Evolutionary conservation across 1,140 invertebrate genomes (phyloP), one percentile per base, ranked within the genome.

Genomic region (Euura lappo): DNA sequence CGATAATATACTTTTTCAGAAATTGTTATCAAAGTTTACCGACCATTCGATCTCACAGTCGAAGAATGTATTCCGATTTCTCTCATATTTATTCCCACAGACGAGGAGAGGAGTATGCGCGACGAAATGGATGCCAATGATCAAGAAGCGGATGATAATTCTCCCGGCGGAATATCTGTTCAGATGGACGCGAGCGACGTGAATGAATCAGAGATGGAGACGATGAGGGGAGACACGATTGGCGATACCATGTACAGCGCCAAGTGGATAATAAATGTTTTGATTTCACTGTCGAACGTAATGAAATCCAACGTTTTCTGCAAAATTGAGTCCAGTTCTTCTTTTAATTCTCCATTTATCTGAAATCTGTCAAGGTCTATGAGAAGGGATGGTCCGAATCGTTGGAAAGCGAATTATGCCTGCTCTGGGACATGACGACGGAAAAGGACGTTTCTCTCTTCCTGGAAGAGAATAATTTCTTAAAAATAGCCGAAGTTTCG

Each of bases 351-450:
- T 28, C 28, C 46, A 47, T 42, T 71, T 64, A 66, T 47, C 6
- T 46, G 47, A 65, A 45, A 74, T 42, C 64, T 60, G 73, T 74
- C 13, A 28, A 87, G 86, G 68, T 84, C 44, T 70, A 87, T 11
- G 86, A 90, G 76, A 84, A 89, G 77, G 77, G 87, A 65, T 87
- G 87, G 80, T 85, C 88, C 60, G 84, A 90, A 68, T 81, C 89
- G 4, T 80, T 93, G 42, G 93, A 95, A 88, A 88, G 90, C 11
- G 91, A 94, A 74, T 84, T 95, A 4, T 94, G 93, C 78, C 90
- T 90, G 42, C 79, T 95, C 2, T 95, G 94, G 94, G 93, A 95
- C 76, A 94, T 94, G 92, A 93, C 93, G 7, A 83, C 91, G 0
- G 91, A 95, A 74, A 89, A 89, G 78, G 93, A 94, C 79, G 90